phyloP scores from a whole-genome alignment of 2,797 vertebrate species.

The Paedocypris micromegethes region DNA sequence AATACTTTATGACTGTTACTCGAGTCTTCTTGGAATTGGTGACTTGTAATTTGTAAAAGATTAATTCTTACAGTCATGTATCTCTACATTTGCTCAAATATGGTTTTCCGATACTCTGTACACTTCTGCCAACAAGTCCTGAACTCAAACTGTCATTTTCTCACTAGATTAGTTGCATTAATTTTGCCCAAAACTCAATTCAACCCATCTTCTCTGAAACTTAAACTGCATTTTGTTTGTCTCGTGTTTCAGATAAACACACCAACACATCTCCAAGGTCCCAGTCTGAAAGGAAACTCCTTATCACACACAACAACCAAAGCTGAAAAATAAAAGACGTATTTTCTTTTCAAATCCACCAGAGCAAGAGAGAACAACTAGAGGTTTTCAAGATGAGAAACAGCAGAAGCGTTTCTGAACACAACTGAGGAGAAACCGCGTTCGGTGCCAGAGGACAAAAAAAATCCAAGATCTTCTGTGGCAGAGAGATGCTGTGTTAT shows the following conservation, averaged over 20 bases:
- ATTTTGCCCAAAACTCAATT: conserved; percentile 22
- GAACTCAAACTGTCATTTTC: conserved; percentile 24
- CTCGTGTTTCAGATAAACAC: conserved; percentile 21
- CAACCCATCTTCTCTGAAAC: conserved; percentile 5
- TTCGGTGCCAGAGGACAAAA: too few relatives aligned
- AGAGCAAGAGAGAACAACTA: background rate
- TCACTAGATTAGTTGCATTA: conserved; percentile 35
- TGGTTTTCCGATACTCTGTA: too few relatives aligned
- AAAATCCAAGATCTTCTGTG: background rate
- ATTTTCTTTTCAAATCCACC: conserved; percentile 5
- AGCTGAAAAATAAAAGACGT: conserved; percentile 7
- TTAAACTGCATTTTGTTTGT: conserved; percentile 16
- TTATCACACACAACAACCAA: conserved; percentile 19
- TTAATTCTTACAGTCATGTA: too few relatives aligned
- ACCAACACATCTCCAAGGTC: conserved; percentile 14
- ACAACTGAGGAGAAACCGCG: too few relatives aligned
- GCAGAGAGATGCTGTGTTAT: conserved; percentile 16
- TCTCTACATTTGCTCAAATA: too few relatives aligned
- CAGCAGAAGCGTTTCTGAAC: background rate
- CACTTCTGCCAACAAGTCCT: background rate
- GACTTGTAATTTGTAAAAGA: too few relatives aligned
- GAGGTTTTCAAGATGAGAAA: background rate
- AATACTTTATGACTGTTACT: too few relatives aligned
- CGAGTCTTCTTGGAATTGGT: too few relatives aligned
- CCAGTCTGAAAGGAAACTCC: conserved; percentile 16